Base-by-base conservation (phyloP, 2,888 invertebrate genomes). In the Graphium colonna region DNA sequence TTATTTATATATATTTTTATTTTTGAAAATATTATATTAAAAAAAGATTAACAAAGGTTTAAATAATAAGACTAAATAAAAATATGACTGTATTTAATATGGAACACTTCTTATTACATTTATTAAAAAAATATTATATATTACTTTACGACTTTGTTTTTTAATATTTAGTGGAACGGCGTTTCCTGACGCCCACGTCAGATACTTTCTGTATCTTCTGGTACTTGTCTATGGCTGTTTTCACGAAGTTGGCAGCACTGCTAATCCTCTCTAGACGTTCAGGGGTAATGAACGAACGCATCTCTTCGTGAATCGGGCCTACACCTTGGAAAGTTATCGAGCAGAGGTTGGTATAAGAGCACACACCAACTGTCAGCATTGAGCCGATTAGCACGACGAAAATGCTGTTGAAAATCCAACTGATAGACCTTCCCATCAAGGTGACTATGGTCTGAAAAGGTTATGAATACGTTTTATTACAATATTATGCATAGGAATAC, bases 281-380 rank as follows among this genome's bases (percentile, higher is more conserved):
- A 0, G 92, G 91, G 0, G 91, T 91, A 60, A 93, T 88, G 8
- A 91, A 75, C 0, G 91, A 73, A 16, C 92, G 82, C 73, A 93
- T 90, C 53, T 92, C 83, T 62, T 89, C 87, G 39, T 79, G 86
- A 57, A 93, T 92, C 0, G 90, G 90, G 10, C 93, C 91, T 9
- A 91, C 86, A 51, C 93, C 93, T 52, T 93, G 65, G 69, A 92
- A 92, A 0, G 82, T 82, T 51, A 93, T 91, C 2, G 85, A 84
- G 68, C 94, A 94, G 12, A 93, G 65, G 7, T 92, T 91, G 0
- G 93, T 93, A 58, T 92, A 89, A 0, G 91, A 86, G 67, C 94
- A 94, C 0, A 93, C 75, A 10, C 79, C 83, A 1, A 88, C 61
- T 1, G 89, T 88, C 1, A 86, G 58, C 1, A 83, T 51, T 7